These are phyloP conservation scores for Ruditapes philippinarum DNA, from an alignment of 1,140 invertebrate genomes.

Conservation along the genomic window DNA sequence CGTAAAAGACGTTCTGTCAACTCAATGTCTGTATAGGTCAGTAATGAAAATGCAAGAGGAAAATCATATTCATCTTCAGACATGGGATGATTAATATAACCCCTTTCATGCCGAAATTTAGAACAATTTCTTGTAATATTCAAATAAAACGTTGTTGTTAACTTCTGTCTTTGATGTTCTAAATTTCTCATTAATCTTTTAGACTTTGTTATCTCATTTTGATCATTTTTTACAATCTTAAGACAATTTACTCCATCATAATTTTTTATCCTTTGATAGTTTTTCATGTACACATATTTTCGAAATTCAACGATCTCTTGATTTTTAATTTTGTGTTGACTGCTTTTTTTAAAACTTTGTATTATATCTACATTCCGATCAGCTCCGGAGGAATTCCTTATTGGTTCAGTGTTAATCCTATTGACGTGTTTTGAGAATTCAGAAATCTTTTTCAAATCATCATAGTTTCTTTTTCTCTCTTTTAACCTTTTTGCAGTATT, in stretches of 20 bases:
- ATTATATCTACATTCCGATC: no score
- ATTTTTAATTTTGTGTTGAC: no score
- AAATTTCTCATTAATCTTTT: neutral
- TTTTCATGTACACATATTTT: neutral
- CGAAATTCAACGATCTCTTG: no score
- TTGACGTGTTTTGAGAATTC: no score
- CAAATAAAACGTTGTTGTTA: neutral
- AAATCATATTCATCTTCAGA: constrained; percentile 47
- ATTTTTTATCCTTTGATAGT: neutral
- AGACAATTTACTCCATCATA: neutral
- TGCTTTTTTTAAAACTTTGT: no score
- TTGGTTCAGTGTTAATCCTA: no score
- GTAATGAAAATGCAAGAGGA: constrained; percentile 73
- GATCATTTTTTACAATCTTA: neutral
- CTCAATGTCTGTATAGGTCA: constrained; percentile 78
- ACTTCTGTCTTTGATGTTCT: no score
- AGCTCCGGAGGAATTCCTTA: no score
- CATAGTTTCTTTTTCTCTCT: no score
- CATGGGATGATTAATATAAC: constrained; percentile 59
- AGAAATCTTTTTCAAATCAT: no score
- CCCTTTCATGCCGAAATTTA: neutral
- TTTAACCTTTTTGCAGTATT: no score
- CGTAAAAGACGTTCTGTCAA: constrained; percentile 82
- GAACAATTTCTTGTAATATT: neutral
- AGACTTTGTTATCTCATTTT: neutral